A percentile compares a stretch with the other conserved stretches of the same genome.
Evolutionary conservation across 2,113 vertebrate species (phyloP).

Genomic region (Stomatorhinus ivindoensis): DNA sequence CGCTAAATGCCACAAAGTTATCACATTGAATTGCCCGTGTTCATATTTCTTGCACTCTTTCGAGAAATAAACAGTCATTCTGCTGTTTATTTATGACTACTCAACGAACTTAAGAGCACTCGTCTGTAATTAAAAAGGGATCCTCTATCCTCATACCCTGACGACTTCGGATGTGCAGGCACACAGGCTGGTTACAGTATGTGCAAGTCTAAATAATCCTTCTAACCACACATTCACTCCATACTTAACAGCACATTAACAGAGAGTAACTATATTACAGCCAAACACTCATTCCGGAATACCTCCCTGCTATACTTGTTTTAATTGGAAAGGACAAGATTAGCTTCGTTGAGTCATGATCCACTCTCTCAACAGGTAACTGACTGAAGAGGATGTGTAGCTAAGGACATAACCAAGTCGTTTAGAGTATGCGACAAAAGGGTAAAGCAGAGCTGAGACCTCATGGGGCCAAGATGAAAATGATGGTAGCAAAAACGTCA

Average conservation of each 20-base stretch:
- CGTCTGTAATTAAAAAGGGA: conserved; percentile 3
- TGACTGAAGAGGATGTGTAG: background rate
- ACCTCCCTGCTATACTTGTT: background rate
- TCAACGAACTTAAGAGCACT: background rate
- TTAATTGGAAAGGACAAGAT: background rate
- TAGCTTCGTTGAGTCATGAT: background rate
- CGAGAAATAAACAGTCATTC: background rate
- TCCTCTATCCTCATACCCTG: background rate
- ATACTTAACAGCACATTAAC: background rate
- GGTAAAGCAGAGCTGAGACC: background rate
- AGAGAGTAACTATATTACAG: background rate
- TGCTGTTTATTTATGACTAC: background rate
- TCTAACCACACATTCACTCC: background rate
- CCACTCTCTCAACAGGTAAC: background rate
- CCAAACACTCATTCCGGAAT: background rate
- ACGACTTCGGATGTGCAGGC: background rate
- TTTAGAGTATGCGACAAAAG: background rate
- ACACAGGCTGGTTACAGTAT: background rate
- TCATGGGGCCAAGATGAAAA: background rate
- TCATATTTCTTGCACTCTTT: background rate
- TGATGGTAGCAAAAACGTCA: background rate
- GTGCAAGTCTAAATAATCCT: background rate
- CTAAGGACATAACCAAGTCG: background rate
- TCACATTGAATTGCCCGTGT: background rate
- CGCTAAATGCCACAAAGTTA: background rate